Conservation (phyloP, 2,113 vertebrate genomes). For the Eptesicus fuscus region DNA sequence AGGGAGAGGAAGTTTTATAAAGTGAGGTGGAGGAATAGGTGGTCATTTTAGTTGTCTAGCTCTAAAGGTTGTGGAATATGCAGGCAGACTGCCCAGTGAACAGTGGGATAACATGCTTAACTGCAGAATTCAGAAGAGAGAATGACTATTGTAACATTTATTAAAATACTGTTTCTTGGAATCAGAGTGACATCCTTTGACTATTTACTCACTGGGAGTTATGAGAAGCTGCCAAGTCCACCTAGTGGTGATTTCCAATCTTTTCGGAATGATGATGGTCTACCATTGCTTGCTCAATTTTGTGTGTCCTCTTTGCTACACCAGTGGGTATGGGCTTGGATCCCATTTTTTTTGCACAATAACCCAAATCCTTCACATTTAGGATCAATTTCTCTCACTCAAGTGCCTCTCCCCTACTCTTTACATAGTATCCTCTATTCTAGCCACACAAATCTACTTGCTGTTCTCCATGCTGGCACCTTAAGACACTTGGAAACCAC, state of each 20-base stretch:
- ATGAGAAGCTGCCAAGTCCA: neutral
- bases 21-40: neutral
- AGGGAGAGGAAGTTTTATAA: neutral
- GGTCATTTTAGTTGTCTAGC: neutral
- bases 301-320: neutral
- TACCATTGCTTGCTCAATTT: neutral
- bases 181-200: neutral
- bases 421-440: neutral
- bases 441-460: neutral
- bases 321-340: neutral
- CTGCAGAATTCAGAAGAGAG: neutral
- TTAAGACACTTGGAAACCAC: neutral
- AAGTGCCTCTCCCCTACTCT: neutral
- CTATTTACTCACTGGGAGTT: neutral
- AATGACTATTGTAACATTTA: neutral
- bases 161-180: neutral
- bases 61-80: neutral
- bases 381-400: neutral
- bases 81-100: neutral
- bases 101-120: neutral
- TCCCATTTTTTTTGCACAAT: neutral
- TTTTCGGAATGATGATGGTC: neutral
- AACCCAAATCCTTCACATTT: neutral
- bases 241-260: neutral
- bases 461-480: rapidly evolving